phyloP scores from a whole-genome alignment of 2,888 invertebrate genomes.

The Sinodicranocentrus sp. region DNA sequence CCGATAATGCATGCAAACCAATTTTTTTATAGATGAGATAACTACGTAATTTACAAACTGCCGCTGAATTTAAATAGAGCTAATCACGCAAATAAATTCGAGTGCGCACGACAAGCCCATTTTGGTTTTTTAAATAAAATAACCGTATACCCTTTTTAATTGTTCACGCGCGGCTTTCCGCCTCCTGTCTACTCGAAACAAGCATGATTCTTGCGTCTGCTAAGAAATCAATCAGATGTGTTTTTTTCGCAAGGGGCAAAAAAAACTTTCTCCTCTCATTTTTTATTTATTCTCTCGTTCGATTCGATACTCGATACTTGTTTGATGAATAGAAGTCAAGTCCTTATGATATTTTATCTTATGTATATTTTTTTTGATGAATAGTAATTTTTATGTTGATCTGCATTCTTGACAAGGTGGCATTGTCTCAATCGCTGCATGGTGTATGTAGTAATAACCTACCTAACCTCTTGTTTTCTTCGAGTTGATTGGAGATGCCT shows the following conservation, averaged over 20 bases:
- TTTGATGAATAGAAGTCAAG: too few species aligned
- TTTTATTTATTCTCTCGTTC: not conserved
- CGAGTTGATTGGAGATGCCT: too few species aligned
- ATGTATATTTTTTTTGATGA: conserved; percentile 28
- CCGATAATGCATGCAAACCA: not conserved
- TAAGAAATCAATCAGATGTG: not conserved
- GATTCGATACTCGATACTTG: not conserved
- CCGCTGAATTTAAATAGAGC: not conserved
- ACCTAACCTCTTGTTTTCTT: conserved; percentile 2
- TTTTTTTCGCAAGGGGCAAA: not conserved
- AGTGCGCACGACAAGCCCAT: too few species aligned
- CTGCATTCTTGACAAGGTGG: conserved; percentile 52
- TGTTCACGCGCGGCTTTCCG: too few species aligned
- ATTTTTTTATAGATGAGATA: too few species aligned
- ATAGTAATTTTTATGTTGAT: conserved; percentile 52
- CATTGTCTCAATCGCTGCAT: conserved; percentile 10
- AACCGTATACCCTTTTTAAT: too few species aligned
- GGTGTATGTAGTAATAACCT: not conserved
- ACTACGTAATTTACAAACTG: not conserved
- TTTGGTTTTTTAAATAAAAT: too few species aligned
- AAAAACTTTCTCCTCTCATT: conserved; percentile 9
- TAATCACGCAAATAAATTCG: too few species aligned
- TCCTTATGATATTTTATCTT: too few species aligned
- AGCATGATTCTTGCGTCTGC: too few species aligned
- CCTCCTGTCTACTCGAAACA: too few species aligned